These are phyloP conservation scores for Acleris cristana DNA, from an alignment of 2,888 invertebrate genomes.

Conservation along the genomic window DNA sequence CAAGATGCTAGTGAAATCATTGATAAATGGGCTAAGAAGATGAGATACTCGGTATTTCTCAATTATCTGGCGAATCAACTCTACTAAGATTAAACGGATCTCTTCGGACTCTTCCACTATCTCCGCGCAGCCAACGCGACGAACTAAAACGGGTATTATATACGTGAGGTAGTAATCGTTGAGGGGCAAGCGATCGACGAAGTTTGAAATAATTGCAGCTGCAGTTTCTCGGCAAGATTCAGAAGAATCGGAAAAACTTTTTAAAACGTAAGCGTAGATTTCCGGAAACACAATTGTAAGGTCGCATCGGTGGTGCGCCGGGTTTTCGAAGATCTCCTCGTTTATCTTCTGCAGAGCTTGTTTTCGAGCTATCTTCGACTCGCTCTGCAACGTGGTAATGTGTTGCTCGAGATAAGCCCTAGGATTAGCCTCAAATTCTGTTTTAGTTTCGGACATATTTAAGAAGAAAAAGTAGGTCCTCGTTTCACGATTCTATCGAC, in stretches of 20 bases:
- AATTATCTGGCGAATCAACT: slow-evolving; percentile 87
- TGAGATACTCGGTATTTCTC: slow-evolving; percentile 84
- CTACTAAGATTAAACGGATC: slow-evolving; percentile 88
- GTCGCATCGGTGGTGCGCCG: slow-evolving; percentile 65
- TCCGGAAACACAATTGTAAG: slow-evolving; percentile 65
- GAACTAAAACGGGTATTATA: slow-evolving; percentile 89
- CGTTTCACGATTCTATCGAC: slow-evolving; percentile 33
- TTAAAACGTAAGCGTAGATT: slow-evolving; percentile 70
- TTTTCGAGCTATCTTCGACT: slow-evolving; percentile 84
- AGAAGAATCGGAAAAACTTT: slow-evolving; percentile 80
- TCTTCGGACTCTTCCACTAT: slow-evolving; percentile 89
- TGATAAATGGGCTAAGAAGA: slow-evolving; percentile 87
- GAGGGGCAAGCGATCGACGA: slow-evolving; percentile 83
- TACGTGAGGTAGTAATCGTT: slow-evolving; percentile 90
- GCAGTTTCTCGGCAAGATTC: slow-evolving; percentile 86
- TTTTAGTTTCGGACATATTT: slow-evolving; percentile 59
- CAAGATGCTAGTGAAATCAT: slow-evolving; percentile 89
- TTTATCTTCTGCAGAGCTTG: slow-evolving; percentile 82
- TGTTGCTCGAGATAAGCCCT: slow-evolving; percentile 63
- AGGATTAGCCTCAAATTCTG: slow-evolving; percentile 62
- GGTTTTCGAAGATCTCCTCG: slow-evolving; percentile 71
- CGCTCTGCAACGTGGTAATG: slow-evolving; percentile 80
- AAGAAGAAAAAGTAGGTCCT: background rate
- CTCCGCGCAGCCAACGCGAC: slow-evolving; percentile 91
- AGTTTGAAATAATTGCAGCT: slow-evolving; percentile 81